These are phyloP conservation scores for Megathymus violae DNA, from an alignment of 1,140 invertebrate species.

Conservation along the genomic window DNA sequence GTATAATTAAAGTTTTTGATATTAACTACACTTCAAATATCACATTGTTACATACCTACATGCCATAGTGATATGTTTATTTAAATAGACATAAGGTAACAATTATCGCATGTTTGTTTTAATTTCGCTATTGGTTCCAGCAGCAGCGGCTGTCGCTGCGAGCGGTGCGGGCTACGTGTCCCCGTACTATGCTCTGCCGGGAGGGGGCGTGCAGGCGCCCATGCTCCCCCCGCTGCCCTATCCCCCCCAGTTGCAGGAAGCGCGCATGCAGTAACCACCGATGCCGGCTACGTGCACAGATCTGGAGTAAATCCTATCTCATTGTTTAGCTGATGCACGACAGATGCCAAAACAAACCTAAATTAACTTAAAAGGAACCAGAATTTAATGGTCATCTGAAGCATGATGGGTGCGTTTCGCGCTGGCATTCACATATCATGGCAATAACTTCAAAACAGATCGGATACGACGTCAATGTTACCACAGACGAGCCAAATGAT, in stretches of 20 bases:
- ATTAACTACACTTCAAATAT: too few relatives aligned
- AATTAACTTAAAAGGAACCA: slow-evolving; percentile 27
- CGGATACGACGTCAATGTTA: slow-evolving; percentile 41
- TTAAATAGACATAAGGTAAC: too few relatives aligned
- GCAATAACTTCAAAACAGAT: neutral
- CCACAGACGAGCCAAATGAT: slow-evolving; percentile 50
- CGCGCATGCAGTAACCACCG: slow-evolving; percentile 79
- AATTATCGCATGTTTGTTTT: slow-evolving; percentile 12
- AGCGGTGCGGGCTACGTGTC: slow-evolving; percentile 88
- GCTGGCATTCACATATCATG: neutral
- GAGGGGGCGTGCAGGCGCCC: slow-evolving; percentile 86
- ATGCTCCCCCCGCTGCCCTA: slow-evolving; percentile 83
- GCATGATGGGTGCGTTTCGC: slow-evolving; percentile 8
- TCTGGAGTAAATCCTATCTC: slow-evolving; percentile 26
- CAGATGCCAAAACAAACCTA: slow-evolving; percentile 33
- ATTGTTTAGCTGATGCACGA: slow-evolving; percentile 27
- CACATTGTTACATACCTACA: too few relatives aligned
- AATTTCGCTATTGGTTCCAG: slow-evolving; percentile 49
- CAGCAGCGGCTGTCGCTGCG: slow-evolving; percentile 78
- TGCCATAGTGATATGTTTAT: too few relatives aligned
- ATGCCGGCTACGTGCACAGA: slow-evolving; percentile 18
- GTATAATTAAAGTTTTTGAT: too few relatives aligned
- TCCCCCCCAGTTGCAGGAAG: slow-evolving; percentile 80
- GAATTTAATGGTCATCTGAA: slow-evolving; percentile 9
- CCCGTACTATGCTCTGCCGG: slow-evolving; percentile 87